phyloP scores from a whole-genome alignment of 2,113 vertebrate species.

The Apodemus speciosus region DNA sequence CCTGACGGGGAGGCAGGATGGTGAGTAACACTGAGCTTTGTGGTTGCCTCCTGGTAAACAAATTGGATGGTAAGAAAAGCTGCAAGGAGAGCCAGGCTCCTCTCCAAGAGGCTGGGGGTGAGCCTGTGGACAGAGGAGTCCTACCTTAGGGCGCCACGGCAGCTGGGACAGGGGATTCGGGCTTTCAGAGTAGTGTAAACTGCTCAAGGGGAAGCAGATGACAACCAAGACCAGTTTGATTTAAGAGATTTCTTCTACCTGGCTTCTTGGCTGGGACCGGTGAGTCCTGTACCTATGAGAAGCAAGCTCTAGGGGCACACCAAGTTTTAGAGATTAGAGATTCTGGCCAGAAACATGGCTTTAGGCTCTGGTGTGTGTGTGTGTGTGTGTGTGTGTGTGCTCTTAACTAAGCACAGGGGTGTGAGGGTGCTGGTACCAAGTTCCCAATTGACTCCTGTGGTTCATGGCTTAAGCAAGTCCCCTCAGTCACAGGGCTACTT shows the following conservation, averaged over 20 bases:
- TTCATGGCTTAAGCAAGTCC: neutral
- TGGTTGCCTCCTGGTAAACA: conserved; percentile 57
- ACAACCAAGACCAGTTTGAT: neutral
- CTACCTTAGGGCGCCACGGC: neutral
- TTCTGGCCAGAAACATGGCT: conserved; percentile 27
- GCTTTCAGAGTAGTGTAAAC: neutral
- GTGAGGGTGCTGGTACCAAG: neutral
- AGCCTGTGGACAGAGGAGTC: neutral
- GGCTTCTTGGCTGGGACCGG: neutral
- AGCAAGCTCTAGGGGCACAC: neutral
- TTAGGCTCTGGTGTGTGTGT: neutral
- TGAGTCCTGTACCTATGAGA: neutral
- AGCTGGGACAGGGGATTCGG: neutral
- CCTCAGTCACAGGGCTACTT: neutral
- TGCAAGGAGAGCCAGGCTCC: neutral
- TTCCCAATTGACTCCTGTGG: neutral
- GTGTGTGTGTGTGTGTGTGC: neutral
- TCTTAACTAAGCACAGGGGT: neutral
- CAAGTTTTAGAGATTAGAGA: conserved; percentile 28
- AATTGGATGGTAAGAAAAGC: conserved; percentile 34
- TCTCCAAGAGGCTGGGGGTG: neutral
- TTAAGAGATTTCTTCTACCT: neutral
- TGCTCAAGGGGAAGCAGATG: neutral
- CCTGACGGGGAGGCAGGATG: conserved; percentile 25
- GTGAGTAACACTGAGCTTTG: conserved; percentile 43